Evolutionary conservation across 2,797 vertebrate genomes (phyloP), one percentile per base, ranked within the genome.

Genomic region (Darevskia nairensis): DNA sequence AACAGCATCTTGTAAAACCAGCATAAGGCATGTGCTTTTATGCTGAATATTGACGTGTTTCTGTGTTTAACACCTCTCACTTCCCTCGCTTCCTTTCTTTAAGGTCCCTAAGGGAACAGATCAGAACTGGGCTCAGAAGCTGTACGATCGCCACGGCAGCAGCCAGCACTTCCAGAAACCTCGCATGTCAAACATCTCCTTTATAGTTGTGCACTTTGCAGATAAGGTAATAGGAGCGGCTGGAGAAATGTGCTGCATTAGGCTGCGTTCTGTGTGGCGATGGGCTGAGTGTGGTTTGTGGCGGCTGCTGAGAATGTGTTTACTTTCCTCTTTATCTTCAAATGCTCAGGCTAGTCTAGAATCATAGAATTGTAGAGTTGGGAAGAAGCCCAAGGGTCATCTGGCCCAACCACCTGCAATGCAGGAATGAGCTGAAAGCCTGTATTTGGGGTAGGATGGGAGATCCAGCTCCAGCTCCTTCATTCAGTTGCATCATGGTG

Each of bases 111-210:
- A 98, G 96, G 99, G 99, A 90, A 99, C 98, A 0, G 99, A 99
- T 89, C 96, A 98, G 96, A 99, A 98, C 96, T 99, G 99, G 99
- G 96, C 96, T 0, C 98, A 98, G 96, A 99, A 99, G 93, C 96
- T 99, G 0, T 99, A 98, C 0, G 96, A 97, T 88, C 95, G 97
- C 15, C 97, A 99, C 29, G 64, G 89, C 1, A 81, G 86, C 96
- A 97, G 97, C 80, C 96, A 96, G 8, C 98, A 99, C 95, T 99
- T 99, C 89, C 97, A 98, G 96, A 99, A 99, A n/a, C 98, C 99
- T 0, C 98, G 98, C 2, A 99, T 99, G 97, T 99, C 99, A 94
- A 99, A 98, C 96, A 95, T 88, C 0, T 98, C 98, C 81, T 99
- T 99, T 95, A 98, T 99, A 35, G 83, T 99, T 77, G 44, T 97